Evolutionary conservation across 2,113 vertebrate species (phyloP).

Genomic region (Nasalis larvatus): DNA sequence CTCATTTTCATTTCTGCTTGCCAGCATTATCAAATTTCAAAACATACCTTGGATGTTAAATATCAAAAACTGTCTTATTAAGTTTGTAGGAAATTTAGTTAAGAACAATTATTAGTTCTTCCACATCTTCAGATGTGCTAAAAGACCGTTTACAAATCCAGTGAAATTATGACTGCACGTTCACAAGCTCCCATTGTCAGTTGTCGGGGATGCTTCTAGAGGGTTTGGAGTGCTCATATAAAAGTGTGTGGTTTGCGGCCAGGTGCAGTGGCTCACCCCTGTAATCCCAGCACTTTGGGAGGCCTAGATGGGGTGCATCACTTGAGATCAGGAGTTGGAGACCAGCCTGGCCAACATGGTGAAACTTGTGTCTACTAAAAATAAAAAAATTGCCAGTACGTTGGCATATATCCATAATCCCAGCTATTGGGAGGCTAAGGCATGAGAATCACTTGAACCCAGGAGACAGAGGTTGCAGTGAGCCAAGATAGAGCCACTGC

Average conservation of each 20-base stretch:
- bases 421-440: too few relatives aligned
- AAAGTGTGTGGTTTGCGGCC: neutral
- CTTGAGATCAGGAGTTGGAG: too few relatives aligned
- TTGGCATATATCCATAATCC: too few relatives aligned
- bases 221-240: neutral
- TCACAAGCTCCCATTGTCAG: neutral
- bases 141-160: neutral
- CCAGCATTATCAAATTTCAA: slow-evolving; percentile 47
- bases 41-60: neutral
- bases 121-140: neutral
- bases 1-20: neutral
- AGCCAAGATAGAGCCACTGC: too few relatives aligned
- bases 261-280: too few relatives aligned
- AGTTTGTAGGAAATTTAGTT: neutral
- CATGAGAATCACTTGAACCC: too few relatives aligned
- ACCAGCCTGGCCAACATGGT: too few relatives aligned
- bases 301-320: too few relatives aligned
- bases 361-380: too few relatives aligned
- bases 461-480: too few relatives aligned
- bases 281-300: too few relatives aligned
- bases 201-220: neutral
- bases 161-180: neutral
- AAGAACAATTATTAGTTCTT: neutral
- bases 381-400: too few relatives aligned
- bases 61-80: slow-evolving; percentile 5